Conservation (phyloP, 2,113 vertebrate species). For the Odontesthes bonariensis region DNA sequence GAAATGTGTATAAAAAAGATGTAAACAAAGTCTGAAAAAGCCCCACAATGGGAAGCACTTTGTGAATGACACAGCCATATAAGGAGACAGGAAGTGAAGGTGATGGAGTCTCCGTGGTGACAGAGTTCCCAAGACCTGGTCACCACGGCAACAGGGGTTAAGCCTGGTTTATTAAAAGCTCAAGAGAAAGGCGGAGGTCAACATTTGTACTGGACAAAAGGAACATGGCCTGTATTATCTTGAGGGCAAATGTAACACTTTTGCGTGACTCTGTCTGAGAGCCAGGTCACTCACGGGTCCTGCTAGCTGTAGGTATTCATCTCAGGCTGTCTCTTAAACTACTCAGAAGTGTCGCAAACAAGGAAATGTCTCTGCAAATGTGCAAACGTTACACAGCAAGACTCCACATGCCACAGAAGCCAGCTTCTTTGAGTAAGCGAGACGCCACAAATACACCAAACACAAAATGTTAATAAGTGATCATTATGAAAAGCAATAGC, state of each 20-base stretch:
- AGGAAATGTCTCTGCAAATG: background rate
- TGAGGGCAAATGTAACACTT: background rate
- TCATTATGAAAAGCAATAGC: no score
- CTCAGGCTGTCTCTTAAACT: background rate
- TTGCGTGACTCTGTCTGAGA: background rate
- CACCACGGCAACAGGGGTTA: conserved; percentile 48
- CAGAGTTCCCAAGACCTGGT: conserved; percentile 73
- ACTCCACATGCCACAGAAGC: background rate
- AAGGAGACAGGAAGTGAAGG: conserved; percentile 73
- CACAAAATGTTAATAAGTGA: background rate
- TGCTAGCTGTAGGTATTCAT: no score
- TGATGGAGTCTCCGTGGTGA: conserved; percentile 72
- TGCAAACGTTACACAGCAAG: background rate
- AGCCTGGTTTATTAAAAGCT: conserved; percentile 40
- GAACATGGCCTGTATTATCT: conserved; percentile 17
- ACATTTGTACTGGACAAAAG: conserved; percentile 34
- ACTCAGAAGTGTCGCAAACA: background rate
- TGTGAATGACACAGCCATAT: conserved; percentile 67
- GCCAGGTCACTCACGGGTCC: background rate
- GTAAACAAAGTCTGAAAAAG: conserved; percentile 38
- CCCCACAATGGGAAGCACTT: conserved; percentile 64
- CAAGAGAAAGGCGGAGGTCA: conserved; percentile 41
- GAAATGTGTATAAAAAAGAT: conserved; percentile 7
- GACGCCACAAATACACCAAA: background rate
- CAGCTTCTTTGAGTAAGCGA: no score